These are phyloP conservation scores for Malthinus flaveolus DNA, from an alignment of 2,888 invertebrate genomes.

Conservation along the genomic window DNA sequence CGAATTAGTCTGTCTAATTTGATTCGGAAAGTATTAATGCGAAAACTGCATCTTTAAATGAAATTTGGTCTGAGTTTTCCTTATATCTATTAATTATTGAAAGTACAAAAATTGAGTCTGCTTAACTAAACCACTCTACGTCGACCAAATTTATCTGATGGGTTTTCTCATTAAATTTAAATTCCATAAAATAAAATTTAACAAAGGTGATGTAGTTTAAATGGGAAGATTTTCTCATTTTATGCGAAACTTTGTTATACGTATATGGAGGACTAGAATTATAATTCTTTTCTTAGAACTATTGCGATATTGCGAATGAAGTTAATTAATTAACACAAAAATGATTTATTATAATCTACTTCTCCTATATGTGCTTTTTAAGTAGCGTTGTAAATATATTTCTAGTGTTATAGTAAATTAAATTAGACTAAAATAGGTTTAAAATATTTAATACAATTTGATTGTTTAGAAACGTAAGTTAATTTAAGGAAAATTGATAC, in stretches of 20 bases:
- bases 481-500: neutral
- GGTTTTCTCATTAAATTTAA: no score
- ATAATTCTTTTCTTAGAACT: slow-evolving; percentile 3
- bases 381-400: neutral
- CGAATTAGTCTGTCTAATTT: neutral
- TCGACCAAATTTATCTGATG: no score
- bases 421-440: neutral
- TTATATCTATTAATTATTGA: neutral
- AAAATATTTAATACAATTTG: neutral
- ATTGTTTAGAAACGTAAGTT: neutral
- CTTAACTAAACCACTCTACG: no score
- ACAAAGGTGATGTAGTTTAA: neutral
- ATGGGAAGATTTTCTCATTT: no score
- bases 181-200: neutral
- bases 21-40: neutral
- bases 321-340: neutral
- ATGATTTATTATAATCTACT: slow-evolving; percentile 19
- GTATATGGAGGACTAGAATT: slow-evolving; percentile 27
- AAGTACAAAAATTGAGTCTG: no score
- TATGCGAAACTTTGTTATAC: slow-evolving; percentile 6
- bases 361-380: slow-evolving; percentile 23
- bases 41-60: neutral
- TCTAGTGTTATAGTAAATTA: neutral
- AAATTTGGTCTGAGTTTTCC: neutral
- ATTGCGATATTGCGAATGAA: neutral